phyloP scores from a whole-genome alignment of 2,888 invertebrate species.

The Tenthredo scrophulariae region DNA sequence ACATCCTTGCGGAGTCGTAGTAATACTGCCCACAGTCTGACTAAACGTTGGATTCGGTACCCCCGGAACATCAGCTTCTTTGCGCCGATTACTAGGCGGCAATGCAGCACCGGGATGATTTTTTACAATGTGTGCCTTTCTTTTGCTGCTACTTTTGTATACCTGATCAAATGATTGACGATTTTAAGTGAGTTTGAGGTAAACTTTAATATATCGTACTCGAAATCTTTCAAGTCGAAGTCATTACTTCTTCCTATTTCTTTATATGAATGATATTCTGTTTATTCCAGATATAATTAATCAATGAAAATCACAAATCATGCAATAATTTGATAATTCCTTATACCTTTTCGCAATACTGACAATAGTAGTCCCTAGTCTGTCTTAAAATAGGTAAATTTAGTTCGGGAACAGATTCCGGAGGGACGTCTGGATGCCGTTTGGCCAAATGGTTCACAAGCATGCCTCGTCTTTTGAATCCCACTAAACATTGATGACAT shows the following conservation, averaged over 20 bases:
- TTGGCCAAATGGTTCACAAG: slow-evolving; percentile 92
- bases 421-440: slow-evolving; percentile 84
- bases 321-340: not conserved
- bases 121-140: slow-evolving; percentile 89
- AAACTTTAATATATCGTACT: not conserved
- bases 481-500: slow-evolving; percentile 87
- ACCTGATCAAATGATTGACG: slow-evolving; percentile 74
- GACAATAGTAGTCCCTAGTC: slow-evolving; percentile 90
- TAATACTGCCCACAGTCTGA: slow-evolving; percentile 86
- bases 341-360: slow-evolving; percentile 87
- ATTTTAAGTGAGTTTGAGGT: not conserved
- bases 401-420: slow-evolving; percentile 86
- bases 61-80: slow-evolving; percentile 77
- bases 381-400: slow-evolving; percentile 89
- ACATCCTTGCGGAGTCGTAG: slow-evolving; percentile 86
- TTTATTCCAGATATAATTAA: not conserved
- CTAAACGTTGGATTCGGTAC: slow-evolving; percentile 83
- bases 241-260: not conserved
- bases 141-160: slow-evolving; percentile 91
- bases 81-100: slow-evolving; percentile 80
- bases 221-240: too few species aligned
- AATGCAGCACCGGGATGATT: slow-evolving; percentile 90
- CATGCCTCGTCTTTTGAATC: slow-evolving; percentile 92
- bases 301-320: not conserved
- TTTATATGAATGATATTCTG: not conserved